These are phyloP conservation scores for Scaptomyza pallida DNA, from an alignment of 1,140 invertebrate genomes.

Conservation along the genomic window DNA sequence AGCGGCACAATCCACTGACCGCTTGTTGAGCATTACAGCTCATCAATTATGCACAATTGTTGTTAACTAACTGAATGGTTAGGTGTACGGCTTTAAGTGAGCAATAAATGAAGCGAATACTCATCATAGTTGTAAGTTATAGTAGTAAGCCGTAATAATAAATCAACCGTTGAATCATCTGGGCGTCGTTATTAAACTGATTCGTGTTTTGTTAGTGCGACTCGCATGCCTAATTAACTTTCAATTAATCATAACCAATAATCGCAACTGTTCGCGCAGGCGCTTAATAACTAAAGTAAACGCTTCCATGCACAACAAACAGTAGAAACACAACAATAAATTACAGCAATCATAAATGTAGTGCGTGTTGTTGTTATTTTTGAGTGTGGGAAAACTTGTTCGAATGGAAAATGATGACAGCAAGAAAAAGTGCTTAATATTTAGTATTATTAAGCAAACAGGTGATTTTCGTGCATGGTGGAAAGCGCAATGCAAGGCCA, in stretches of 20 bases:
- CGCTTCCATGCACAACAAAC: slow-evolving; percentile 47
- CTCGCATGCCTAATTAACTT: slow-evolving; percentile 68
- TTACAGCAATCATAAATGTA: slow-evolving; percentile 65
- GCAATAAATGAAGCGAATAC: not conserved
- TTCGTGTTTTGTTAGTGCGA: slow-evolving; percentile 12
- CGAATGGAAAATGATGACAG: slow-evolving; percentile 61
- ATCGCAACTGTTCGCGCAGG: slow-evolving; percentile 38
- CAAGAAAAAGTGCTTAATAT: slow-evolving; percentile 53
- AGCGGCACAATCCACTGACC: slow-evolving; percentile 2
- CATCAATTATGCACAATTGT: slow-evolving; percentile 26
- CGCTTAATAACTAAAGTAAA: slow-evolving; percentile 52
- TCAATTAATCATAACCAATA: slow-evolving; percentile 73
- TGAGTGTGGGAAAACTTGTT: slow-evolving; percentile 76
- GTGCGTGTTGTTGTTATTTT: slow-evolving; percentile 61
- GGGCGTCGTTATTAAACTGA: slow-evolving; percentile 47
- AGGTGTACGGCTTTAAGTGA: not conserved
- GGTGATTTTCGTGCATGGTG: slow-evolving; percentile 41
- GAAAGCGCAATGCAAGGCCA: slow-evolving; percentile 69
- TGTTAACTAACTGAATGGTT: slow-evolving; percentile 25
- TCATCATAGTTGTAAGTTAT: slow-evolving; percentile 5
- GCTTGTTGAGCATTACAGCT: slow-evolving; percentile 5
- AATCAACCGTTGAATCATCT: slow-evolving; percentile 63
- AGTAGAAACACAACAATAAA: slow-evolving; percentile 33
- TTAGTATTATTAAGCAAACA: slow-evolving; percentile 47
- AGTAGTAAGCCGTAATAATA: slow-evolving; percentile 30